phyloP scores from a whole-genome alignment of 2,113 vertebrate genomes.

The Montifringilla adamsi region DNA sequence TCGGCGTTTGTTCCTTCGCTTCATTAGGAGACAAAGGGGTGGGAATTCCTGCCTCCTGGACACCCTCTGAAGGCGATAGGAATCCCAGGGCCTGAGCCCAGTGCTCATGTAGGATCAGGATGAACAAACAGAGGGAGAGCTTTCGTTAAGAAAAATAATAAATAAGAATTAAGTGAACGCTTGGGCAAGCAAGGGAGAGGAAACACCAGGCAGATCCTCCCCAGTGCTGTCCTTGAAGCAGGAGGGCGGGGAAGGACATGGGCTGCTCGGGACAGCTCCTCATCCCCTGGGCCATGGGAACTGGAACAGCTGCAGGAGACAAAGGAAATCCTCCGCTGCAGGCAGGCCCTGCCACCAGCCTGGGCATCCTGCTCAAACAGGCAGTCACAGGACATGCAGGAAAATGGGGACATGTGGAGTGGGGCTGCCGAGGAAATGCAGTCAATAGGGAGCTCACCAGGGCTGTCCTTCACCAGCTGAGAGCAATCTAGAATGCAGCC shows the following conservation, averaged over 20 bases:
- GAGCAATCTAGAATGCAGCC: not conserved
- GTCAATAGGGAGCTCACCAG: not conserved
- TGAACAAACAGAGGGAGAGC: not conserved
- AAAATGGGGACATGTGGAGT: not conserved
- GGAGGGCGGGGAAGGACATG: not conserved
- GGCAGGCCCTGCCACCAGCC: not conserved
- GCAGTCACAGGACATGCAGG: not conserved
- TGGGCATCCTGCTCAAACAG: not conserved
- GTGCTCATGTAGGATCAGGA: not conserved
- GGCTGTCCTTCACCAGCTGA: not conserved
- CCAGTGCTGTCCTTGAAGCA: accelerated
- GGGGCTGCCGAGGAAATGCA: not conserved
- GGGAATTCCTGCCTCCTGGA: not conserved
- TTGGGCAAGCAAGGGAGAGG: not conserved
- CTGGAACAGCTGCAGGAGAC: not conserved
- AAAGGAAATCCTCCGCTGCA: not conserved
- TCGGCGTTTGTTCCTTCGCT: not conserved
- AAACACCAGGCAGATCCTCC: not conserved
- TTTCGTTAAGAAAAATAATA: not conserved
- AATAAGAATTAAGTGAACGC: not conserved
- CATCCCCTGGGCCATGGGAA: not conserved
- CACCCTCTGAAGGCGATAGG: not conserved
- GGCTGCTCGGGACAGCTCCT: not conserved
- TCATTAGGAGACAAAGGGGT: conserved; percentile 1
- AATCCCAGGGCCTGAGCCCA: not conserved